These are phyloP conservation scores for Slavum lentiscoides DNA, from an alignment of 2,888 invertebrate species.

Conservation along the genomic window DNA sequence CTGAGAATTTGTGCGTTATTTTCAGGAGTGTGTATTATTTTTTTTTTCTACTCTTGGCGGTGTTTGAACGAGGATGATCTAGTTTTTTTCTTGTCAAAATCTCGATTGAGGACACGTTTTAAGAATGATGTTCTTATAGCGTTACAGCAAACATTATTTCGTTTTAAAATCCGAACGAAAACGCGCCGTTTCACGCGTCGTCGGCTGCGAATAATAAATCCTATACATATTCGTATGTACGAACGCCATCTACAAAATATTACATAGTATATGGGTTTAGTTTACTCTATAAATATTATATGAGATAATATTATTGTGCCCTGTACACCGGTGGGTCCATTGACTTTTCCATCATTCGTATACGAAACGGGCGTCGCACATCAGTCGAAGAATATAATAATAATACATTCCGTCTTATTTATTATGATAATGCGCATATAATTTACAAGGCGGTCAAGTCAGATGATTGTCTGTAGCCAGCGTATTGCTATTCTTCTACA, in stretches of 20 bases:
- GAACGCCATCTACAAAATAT: background rate
- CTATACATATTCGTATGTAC: background rate
- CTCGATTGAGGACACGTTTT: too few species aligned
- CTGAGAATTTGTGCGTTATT: too few species aligned
- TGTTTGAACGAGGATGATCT: constrained; percentile 22
- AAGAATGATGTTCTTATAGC: too few species aligned
- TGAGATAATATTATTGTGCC: too few species aligned
- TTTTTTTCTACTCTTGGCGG: background rate
- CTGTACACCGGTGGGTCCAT: background rate
- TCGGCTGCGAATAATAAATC: background rate
- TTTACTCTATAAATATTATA: background rate
- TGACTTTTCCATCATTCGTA: constrained; percentile 2
- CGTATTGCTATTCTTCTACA: background rate
- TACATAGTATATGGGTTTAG: background rate
- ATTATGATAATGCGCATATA: constrained; percentile 15
- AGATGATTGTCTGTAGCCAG: background rate
- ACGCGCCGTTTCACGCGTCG: background rate
- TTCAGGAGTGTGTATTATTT: too few species aligned
- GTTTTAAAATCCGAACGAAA: background rate
- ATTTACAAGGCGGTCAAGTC: constrained; percentile 3
- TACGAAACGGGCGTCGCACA: background rate
- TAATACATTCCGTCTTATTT: background rate
- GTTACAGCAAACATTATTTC: too few species aligned
- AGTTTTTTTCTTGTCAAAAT: background rate
- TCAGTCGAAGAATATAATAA: background rate